These are phyloP conservation scores for Leptodactylus fallax DNA, from an alignment of 2,797 vertebrate species.

Conservation along the genomic window DNA sequence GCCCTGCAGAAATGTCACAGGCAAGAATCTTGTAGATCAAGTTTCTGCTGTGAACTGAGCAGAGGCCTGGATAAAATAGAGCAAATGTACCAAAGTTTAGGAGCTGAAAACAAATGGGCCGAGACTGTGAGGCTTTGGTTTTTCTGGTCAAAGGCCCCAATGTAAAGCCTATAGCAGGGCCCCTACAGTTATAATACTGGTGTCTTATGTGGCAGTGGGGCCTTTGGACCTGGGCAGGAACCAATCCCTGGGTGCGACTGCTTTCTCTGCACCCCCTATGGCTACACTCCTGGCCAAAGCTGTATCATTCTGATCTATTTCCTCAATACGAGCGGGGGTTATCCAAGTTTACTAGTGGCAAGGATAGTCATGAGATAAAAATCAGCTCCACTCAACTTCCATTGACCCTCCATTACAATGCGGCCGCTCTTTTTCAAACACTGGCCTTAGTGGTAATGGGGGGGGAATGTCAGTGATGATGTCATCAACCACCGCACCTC, in stretches of 20 bases:
- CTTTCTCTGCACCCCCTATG: not conserved
- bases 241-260: not conserved
- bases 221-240: not conserved
- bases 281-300: not conserved
- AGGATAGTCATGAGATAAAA: too few relatives aligned
- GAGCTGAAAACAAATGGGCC: not conserved
- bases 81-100: not conserved
- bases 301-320: too few relatives aligned
- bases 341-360: too few relatives aligned
- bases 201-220: not conserved
- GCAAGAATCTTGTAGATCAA: conserved; percentile 40
- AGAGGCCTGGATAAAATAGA: not conserved
- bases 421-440: too few relatives aligned
- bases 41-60: conserved; percentile 14
- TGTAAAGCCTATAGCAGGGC: not conserved
- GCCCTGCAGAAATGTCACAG: conserved; percentile 45
- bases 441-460: too few relatives aligned
- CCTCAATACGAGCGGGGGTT: too few relatives aligned
- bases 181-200: not conserved
- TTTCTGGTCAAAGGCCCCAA: not conserved
- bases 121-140: not conserved
- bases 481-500: too few relatives aligned
- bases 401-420: too few relatives aligned
- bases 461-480: too few relatives aligned
- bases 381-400: too few relatives aligned